phyloP scores from a whole-genome alignment of 1,140 invertebrate genomes.

The Drosophila parvula region DNA sequence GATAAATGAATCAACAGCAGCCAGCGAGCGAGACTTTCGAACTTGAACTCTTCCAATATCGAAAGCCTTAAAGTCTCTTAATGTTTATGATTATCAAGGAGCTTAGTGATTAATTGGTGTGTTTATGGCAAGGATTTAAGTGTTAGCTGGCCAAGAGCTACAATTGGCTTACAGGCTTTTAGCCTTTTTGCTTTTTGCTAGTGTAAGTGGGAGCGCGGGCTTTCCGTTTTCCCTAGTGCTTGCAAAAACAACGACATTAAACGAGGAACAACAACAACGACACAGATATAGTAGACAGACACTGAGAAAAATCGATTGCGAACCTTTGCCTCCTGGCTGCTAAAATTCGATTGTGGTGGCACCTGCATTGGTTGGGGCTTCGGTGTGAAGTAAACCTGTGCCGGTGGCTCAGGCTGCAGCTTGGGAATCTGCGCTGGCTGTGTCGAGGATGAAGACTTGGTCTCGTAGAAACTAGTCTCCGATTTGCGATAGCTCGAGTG shows the following conservation, averaged over 20 bases:
- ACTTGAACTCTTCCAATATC: neutral
- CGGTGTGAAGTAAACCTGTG: constrained; percentile 54
- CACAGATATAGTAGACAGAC: constrained; percentile 44
- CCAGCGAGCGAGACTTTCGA: constrained; percentile 1
- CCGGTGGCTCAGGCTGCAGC: constrained; percentile 58
- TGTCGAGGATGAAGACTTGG: constrained; percentile 50
- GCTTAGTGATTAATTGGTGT: constrained; percentile 17
- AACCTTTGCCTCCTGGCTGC: constrained; percentile 81
- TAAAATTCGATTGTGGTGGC: constrained; percentile 34
- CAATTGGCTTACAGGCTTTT: constrained; percentile 23
- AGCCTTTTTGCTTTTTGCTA: neutral
- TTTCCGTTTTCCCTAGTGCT: constrained; percentile 50
- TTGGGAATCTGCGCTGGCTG: constrained; percentile 23
- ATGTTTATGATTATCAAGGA: constrained; percentile 25
- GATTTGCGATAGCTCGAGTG: constrained; percentile 80
- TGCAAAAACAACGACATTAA: constrained; percentile 58
- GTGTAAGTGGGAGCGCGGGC: constrained; percentile 10
- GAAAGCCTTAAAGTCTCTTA: neutral
- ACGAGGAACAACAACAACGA: constrained; percentile 57
- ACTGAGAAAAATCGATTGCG: constrained; percentile 54
- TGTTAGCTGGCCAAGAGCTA: constrained; percentile 26
- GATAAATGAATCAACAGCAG: constrained; percentile 14
- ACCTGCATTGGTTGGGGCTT: constrained; percentile 26
- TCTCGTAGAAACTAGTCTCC: constrained; percentile 68
- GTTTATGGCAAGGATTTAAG: neutral